Evolutionary conservation across 2,888 invertebrate species (phyloP).

Genomic region (Heliconius cydno): DNA sequence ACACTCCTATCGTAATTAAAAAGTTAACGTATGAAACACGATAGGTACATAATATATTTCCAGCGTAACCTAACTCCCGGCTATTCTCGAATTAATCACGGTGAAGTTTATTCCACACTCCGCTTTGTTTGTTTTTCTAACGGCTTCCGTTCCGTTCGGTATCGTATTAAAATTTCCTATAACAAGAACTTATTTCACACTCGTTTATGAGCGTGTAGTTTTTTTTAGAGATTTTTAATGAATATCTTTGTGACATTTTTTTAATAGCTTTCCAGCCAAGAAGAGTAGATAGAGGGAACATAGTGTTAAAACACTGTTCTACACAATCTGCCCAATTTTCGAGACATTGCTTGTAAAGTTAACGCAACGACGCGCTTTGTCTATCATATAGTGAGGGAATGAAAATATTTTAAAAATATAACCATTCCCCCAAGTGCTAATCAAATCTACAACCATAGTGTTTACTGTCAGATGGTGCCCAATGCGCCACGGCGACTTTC

Average conservation of each 20-base stretch:
- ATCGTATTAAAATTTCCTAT: conserved; percentile 28
- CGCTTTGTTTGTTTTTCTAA: conserved; percentile 32
- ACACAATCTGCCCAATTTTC: no score
- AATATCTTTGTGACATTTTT: not conserved
- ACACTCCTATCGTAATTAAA: not conserved
- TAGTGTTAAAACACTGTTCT: no score
- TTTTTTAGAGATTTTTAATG: not conserved
- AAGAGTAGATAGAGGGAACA: no score
- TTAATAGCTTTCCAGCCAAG: no score
- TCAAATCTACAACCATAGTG: no score
- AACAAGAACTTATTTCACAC: conserved; percentile 25
- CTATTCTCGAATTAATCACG: conserved; percentile 28
- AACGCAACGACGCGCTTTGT: no score
- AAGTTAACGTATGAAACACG: not conserved
- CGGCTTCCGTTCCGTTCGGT: conserved; percentile 29
- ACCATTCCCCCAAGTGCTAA: no score
- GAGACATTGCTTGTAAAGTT: no score
- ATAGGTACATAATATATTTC: not conserved
- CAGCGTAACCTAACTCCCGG: conserved; percentile 10
- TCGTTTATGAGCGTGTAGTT: not conserved
- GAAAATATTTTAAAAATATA: no score
- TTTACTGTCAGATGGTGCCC: no score
- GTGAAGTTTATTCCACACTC: conserved; percentile 11
- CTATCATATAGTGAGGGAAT: no score
- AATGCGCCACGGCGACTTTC: no score